Percentiles rank a stretch among this genome's conserved stretches.
Conservation (phyloP, 2,888 invertebrate species). For the Trachelus tabidus region DNA sequence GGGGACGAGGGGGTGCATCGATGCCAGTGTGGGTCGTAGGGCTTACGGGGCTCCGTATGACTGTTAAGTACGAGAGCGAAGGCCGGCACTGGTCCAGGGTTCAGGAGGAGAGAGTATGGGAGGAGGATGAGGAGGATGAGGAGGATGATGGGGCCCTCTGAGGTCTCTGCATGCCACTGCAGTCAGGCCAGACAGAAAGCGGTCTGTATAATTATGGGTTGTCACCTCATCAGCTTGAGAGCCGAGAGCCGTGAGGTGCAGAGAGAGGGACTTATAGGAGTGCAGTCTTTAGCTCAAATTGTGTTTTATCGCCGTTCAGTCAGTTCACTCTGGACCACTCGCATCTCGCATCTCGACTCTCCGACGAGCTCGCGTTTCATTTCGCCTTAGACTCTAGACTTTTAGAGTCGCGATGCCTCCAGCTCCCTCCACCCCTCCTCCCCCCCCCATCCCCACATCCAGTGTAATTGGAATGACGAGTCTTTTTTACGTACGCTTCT, state of each 20-base stretch:
- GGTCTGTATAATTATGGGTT: slow-evolving; percentile 66
- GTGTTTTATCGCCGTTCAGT: slow-evolving; percentile 59
- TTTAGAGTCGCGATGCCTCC: background rate
- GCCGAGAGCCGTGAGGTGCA: slow-evolving; percentile 32
- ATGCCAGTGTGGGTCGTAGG: slow-evolving; percentile 55
- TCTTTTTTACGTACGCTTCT: slow-evolving; percentile 28
- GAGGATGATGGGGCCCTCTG: slow-evolving; percentile 56
- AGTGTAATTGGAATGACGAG: slow-evolving; percentile 34
- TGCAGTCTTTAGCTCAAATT: slow-evolving; percentile 64
- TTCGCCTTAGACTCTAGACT: slow-evolving; percentile 19
- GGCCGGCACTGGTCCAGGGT: background rate
- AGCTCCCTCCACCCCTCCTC: background rate
- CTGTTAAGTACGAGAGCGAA: background rate
- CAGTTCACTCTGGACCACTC: slow-evolving; percentile 22
- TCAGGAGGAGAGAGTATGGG: slow-evolving; percentile 23
- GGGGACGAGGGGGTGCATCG: slow-evolving; percentile 1
- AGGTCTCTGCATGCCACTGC: slow-evolving; percentile 62
- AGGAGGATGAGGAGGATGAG: slow-evolving; percentile 22
- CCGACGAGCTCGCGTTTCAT: slow-evolving; percentile 32
- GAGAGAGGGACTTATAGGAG: slow-evolving; percentile 46
- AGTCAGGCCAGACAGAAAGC: slow-evolving; percentile 64
- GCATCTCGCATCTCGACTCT: slow-evolving; percentile 46
- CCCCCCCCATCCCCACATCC: background rate
- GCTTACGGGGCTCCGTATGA: background rate
- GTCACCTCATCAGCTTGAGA: slow-evolving; percentile 65